These are phyloP conservation scores for Ceratina japonica DNA, from an alignment of 1,140 invertebrate species.

Conservation along the genomic window DNA sequence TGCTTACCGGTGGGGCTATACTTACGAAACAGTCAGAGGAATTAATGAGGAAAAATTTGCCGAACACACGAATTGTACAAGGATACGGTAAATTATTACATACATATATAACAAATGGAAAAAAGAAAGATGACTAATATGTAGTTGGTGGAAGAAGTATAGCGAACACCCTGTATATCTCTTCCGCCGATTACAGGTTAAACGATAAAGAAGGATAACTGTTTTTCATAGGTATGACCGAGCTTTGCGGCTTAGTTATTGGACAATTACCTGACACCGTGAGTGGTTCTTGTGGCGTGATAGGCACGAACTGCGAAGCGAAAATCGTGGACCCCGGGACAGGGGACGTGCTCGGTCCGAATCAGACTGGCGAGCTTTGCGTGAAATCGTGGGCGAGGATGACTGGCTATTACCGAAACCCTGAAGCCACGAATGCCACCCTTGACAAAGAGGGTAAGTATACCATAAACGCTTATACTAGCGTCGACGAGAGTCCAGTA, in stretches of 20 bases:
- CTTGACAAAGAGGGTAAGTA: slow-evolving; percentile 79
- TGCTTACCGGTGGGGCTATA: slow-evolving; percentile 69
- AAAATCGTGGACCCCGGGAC: slow-evolving; percentile 75
- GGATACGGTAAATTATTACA: slow-evolving; percentile 63
- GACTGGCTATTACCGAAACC: slow-evolving; percentile 78
- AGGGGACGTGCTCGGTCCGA: slow-evolving; percentile 68
- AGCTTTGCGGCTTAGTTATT: slow-evolving; percentile 51
- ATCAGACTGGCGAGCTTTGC: slow-evolving; percentile 78
- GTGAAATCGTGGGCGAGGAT: slow-evolving; percentile 73
- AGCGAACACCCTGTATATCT: too few species aligned
- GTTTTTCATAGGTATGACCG: slow-evolving; percentile 63
- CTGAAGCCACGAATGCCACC: slow-evolving; percentile 80
- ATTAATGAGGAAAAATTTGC: slow-evolving; percentile 41
- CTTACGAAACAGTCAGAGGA: slow-evolving; percentile 55
- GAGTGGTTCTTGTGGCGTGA: slow-evolving; percentile 69
- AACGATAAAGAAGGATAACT: neutral
- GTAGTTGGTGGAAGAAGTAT: too few species aligned
- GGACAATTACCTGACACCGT: neutral
- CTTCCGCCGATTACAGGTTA: too few species aligned
- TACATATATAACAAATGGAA: too few species aligned
- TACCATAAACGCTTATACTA: too few species aligned
- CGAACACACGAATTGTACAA: slow-evolving; percentile 48
- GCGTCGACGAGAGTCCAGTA: too few species aligned
- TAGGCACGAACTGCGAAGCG: slow-evolving; percentile 53
- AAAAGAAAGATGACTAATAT: too few species aligned